phyloP scores from a whole-genome alignment of 2,113 vertebrate species.

The Morone saxatilis region DNA sequence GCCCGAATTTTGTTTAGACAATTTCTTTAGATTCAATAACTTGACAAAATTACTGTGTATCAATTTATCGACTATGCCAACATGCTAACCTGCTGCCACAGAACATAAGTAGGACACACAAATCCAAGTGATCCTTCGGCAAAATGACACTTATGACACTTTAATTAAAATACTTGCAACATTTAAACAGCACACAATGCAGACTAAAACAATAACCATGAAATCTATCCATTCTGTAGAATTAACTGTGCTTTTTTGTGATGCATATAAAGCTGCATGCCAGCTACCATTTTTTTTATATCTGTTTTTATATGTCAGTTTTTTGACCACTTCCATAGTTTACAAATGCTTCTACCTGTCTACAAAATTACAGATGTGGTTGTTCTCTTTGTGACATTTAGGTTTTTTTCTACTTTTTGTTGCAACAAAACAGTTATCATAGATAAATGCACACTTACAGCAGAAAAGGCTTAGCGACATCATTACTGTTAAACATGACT shows the following conservation, averaged over 20 bases:
- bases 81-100: background rate
- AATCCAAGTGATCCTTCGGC: slow-evolving; percentile 1
- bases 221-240: no score
- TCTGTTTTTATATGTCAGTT: background rate
- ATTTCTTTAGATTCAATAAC: background rate
- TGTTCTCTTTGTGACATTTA: background rate
- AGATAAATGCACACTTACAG: background rate
- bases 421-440: background rate
- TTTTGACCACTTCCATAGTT: background rate
- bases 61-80: background rate
- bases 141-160: background rate
- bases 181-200: no score
- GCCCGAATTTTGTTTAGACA: background rate
- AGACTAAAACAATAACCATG: no score
- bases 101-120: background rate
- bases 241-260: background rate
- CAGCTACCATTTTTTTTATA: background rate
- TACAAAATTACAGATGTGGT: background rate
- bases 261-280: background rate
- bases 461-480: background rate
- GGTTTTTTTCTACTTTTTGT: background rate
- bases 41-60: background rate
- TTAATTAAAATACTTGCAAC: no score
- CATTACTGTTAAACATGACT: slow-evolving; percentile 11
- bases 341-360: background rate